phyloP scores from a whole-genome alignment of 2,113 vertebrate species.

The Toxotes chatareus region DNA sequence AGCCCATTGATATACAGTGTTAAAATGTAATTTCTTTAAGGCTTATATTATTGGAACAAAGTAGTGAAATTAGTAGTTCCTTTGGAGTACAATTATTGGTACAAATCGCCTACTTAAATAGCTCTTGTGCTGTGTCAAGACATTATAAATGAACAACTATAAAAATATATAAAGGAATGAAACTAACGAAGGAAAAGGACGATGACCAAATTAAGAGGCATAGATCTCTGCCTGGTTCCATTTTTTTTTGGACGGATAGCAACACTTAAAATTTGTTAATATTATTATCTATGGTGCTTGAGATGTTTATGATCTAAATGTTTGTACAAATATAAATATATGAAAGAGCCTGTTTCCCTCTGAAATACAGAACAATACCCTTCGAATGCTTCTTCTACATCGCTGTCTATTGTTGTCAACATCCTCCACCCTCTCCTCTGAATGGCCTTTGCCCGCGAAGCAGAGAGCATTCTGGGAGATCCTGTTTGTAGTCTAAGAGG shows the following conservation, averaged over 20 bases:
- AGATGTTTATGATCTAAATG: constrained; percentile 86
- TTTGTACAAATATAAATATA: constrained; percentile 83
- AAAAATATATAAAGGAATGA: constrained; percentile 19
- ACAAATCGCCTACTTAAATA: constrained; percentile 10
- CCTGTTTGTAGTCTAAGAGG: constrained; percentile 59
- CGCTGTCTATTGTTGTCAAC: constrained; percentile 40
- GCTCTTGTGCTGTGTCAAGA: neutral
- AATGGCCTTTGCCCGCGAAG: constrained; percentile 27
- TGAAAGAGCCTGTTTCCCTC: constrained; percentile 74
- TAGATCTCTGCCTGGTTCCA: constrained; percentile 85
- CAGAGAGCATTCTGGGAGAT: constrained; percentile 79
- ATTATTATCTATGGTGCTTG: constrained; percentile 85
- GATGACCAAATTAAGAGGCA: constrained; percentile 39
- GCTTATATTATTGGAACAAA: constrained; percentile 37
- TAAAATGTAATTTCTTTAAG: neutral
- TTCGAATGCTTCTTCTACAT: constrained; percentile 77
- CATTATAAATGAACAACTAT: neutral
- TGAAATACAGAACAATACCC: constrained; percentile 55
- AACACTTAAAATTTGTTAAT: constrained; percentile 77
- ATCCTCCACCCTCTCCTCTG: constrained; percentile 17
- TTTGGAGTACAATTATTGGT: neutral
- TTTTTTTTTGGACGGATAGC: constrained; percentile 67
- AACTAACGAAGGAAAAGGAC: constrained; percentile 36
- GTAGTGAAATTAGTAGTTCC: constrained; percentile 11
- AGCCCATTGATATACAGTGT: constrained; percentile 11